A percentile compares a stretch with the other conserved stretches of the same genome.
Conservation (phyloP, 2,888 invertebrate genomes). For the Hydropsyche betteni region DNA sequence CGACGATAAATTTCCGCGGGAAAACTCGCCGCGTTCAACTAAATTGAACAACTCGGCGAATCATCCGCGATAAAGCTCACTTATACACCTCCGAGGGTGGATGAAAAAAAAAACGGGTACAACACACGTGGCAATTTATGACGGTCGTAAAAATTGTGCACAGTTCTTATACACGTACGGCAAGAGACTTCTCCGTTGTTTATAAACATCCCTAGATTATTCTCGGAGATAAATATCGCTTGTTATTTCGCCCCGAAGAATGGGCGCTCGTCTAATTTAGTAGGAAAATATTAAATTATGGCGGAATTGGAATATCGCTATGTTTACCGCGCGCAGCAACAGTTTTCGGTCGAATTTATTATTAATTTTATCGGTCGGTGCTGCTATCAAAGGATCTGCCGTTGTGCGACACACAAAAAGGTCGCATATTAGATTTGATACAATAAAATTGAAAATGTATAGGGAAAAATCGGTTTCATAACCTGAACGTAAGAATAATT, state of each 20-base stretch:
- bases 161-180: too few species aligned
- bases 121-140: constrained; percentile 5
- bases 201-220: too few species aligned
- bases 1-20: constrained; percentile 15
- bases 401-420: constrained; percentile 22
- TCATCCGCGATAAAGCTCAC: not conserved
- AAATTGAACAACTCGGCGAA: constrained; percentile 26
- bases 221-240: too few species aligned
- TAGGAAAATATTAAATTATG: not conserved
- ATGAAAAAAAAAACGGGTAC: too few species aligned
- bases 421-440: constrained; percentile 24
- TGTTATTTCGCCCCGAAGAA: too few species aligned
- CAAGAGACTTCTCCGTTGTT: too few species aligned
- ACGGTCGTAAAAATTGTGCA: not conserved
- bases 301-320: not conserved
- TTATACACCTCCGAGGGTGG: not conserved
- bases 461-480: constrained; percentile 26
- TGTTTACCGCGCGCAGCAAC: not conserved
- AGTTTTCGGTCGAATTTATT: not conserved
- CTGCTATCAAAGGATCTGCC: constrained; percentile 11
- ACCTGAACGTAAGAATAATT: constrained; percentile 19
- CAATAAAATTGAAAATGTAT: constrained; percentile 31
- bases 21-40: constrained; percentile 23
- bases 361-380: constrained; percentile 13
- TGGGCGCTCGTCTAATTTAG: not conserved